A percentile compares a stretch with the other conserved stretches of the same genome.
Conservation (phyloP, 2,797 vertebrate genomes). For the Centroberyx gerrardi region DNA sequence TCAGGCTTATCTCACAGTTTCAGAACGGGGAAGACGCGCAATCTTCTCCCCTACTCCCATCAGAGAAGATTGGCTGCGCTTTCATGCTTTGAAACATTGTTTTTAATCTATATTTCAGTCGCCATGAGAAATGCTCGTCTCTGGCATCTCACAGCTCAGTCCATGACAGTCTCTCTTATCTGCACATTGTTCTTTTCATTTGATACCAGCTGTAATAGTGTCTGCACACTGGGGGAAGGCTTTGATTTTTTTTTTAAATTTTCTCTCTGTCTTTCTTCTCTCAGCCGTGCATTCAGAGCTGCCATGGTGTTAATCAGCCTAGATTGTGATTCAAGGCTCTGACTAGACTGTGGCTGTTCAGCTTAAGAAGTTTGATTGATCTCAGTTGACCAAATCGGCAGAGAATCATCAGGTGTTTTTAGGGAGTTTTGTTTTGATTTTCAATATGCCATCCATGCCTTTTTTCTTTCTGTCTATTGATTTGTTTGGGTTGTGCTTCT, state of each 20-base stretch:
- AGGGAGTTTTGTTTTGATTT: too few species aligned
- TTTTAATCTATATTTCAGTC: conserved; percentile 54
- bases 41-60: conserved; percentile 13
- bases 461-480: too few species aligned
- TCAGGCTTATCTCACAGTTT: conserved; percentile 40
- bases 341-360: conserved; percentile 44
- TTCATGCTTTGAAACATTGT: conserved; percentile 21
- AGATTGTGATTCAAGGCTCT: conserved; percentile 33
- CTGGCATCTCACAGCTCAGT: conserved; percentile 20
- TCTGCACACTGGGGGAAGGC: neutral
- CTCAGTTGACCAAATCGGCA: conserved; percentile 12
- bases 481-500: too few species aligned
- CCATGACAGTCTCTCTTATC: conserved; percentile 34
- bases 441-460: too few species aligned
- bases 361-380: conserved; percentile 26
- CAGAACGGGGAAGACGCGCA: conserved; percentile 1
- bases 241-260: conserved; percentile 5
- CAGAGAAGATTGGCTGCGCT: neutral
- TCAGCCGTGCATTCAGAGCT: conserved; percentile 49
- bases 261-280: conserved; percentile 19
- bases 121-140: neutral
- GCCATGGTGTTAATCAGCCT: conserved; percentile 71
- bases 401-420: neutral
- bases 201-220: neutral
- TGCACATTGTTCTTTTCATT: conserved; percentile 45